Conservation (phyloP, 1,140 invertebrate genomes). For the Philopotamus ludificatus region DNA sequence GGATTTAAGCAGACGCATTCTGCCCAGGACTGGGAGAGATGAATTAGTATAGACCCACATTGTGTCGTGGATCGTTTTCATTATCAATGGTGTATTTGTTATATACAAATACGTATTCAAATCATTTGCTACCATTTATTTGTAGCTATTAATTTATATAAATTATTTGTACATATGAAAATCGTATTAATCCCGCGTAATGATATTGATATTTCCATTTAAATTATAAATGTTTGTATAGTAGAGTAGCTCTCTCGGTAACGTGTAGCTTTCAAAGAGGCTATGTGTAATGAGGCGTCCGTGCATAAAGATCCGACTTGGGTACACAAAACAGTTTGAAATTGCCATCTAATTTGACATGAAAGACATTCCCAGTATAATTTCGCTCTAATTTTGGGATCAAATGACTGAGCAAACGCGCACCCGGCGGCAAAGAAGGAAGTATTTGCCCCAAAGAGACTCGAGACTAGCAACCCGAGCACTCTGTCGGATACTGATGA, state of each 20-base stretch:
- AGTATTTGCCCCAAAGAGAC: background rate
- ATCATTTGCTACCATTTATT: too few species aligned
- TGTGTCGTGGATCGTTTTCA: too few species aligned
- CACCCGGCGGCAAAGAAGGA: background rate
- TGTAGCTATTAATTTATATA: too few species aligned
- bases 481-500: background rate
- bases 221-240: too few species aligned
- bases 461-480: background rate
- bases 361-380: conserved; percentile 16
- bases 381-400: conserved; percentile 18
- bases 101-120: too few species aligned
- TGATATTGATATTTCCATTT: too few species aligned
- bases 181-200: too few species aligned
- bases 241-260: background rate
- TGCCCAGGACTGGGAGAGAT: too few species aligned
- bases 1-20: too few species aligned
- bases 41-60: too few species aligned
- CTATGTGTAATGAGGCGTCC: conserved; percentile 8
- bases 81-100: too few species aligned
- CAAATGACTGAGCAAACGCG: conserved; percentile 12
- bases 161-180: too few species aligned
- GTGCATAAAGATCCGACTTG: background rate
- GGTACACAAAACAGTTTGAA: conserved; percentile 28
- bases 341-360: conserved; percentile 16
- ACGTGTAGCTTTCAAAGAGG: conserved; percentile 9